Percentiles rank a stretch among this genome's conserved stretches.
These are phyloP conservation scores for Pipistrellus kuhlii DNA, from an alignment of 2,797 vertebrate species.

Conservation along the genomic window DNA sequence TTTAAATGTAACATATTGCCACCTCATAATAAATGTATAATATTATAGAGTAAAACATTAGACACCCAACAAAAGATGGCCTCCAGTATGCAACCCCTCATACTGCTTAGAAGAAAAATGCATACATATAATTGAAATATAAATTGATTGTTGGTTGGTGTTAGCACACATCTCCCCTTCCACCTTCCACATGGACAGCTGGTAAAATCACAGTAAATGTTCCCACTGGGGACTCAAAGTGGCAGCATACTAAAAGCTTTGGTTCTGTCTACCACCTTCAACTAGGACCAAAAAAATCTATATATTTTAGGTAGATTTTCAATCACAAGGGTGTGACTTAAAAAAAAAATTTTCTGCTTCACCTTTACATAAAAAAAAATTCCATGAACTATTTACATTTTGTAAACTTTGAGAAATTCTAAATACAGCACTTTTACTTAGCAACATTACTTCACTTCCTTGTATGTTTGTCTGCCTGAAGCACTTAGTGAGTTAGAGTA, in stretches of 20 bases:
- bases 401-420: not conserved
- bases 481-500: not conserved
- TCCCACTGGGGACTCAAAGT: not conserved
- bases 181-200: not conserved
- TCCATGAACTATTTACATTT: constrained; percentile 4
- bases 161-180: not conserved
- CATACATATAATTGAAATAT: not conserved
- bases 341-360: not conserved
- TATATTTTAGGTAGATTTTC: constrained; percentile 8
- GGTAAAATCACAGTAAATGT: not conserved
- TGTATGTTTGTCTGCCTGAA: not conserved
- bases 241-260: not conserved
- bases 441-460: not conserved
- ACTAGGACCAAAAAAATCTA: not conserved
- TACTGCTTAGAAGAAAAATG: constrained; percentile 3
- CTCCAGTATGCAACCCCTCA: not conserved
- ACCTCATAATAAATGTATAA: not conserved
- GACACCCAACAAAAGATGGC: not conserved
- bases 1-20: constrained; percentile 12
- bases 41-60: not conserved
- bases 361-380: not conserved
- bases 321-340: not conserved
- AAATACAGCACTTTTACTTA: not conserved
- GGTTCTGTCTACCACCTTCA: not conserved
- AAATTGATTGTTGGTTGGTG: not conserved